Conservation (phyloP, 23 tunicate species). For the Ascidia mentula region DNA sequence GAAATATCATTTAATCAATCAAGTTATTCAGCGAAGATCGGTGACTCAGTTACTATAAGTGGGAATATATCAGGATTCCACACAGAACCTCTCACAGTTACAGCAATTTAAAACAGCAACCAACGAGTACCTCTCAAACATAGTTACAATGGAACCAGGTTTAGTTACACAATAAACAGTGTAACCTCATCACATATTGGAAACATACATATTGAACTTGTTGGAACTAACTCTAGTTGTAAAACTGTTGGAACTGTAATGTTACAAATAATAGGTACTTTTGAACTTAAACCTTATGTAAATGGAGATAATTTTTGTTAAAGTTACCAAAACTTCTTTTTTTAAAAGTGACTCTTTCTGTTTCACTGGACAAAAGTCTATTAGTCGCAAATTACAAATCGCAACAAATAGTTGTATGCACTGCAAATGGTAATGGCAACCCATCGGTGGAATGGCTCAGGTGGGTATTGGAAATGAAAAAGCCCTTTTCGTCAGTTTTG, state of each 20-base stretch:
- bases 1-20: neutral
- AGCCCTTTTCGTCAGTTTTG: too few relatives aligned
- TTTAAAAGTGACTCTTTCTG: neutral
- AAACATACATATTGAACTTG: neutral
- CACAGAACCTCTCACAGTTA: slow-evolving; percentile 5
- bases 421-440: neutral
- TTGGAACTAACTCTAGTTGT: neutral
- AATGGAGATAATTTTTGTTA: neutral
- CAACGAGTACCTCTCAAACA: neutral
- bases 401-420: neutral
- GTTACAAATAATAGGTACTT: neutral
- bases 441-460: neutral
- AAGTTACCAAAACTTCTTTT: too few relatives aligned
- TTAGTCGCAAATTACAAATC: neutral
- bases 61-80: neutral
- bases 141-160: neutral
- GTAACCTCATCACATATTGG: neutral
- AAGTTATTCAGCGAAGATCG: neutral
- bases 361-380: neutral
- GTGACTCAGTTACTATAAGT: neutral
- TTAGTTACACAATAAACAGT: neutral
- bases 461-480: too few relatives aligned
- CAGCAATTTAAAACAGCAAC: slow-evolving; percentile 2
- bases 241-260: neutral
- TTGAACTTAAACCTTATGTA: neutral